Conservation (phyloP, 1,140 invertebrate species). For the Hyphantria cunea region DNA sequence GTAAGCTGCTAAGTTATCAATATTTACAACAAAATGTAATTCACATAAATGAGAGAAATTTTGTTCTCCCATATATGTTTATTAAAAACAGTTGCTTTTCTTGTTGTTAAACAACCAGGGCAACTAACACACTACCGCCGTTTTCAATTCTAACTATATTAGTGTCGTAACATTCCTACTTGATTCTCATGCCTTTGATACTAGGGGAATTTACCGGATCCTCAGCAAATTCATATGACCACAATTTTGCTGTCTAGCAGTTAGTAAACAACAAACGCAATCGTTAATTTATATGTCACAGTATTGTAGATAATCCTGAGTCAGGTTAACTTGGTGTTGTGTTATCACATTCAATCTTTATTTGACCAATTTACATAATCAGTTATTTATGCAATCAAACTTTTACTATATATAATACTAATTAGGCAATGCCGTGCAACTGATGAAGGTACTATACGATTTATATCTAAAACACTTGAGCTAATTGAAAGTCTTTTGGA, state of each 20-base stretch:
- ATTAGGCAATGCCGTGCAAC: constrained; percentile 14
- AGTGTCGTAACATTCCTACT: constrained; percentile 9
- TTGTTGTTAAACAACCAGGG: constrained; percentile 49
- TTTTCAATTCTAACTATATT: constrained; percentile 8
- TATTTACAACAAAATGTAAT: constrained; percentile 23
- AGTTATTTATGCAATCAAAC: no score
- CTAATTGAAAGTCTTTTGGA: no score
- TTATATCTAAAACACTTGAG: no score
- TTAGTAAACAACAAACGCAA: no score
- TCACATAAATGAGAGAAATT: constrained; percentile 28
- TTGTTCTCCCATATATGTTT: constrained; percentile 20
- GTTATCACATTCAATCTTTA: constrained; percentile 21
- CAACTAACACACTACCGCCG: constrained; percentile 33
- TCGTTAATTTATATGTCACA: no score
- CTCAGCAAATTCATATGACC: no score
- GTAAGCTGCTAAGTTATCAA: constrained; percentile 10
- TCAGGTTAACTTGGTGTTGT: constrained; percentile 1
- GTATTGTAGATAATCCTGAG: no score
- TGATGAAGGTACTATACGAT: no score
- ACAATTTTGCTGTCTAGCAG: no score
- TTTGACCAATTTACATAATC: constrained; percentile 30
- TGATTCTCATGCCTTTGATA: background rate
- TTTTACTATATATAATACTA: no score
- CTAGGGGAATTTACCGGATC: constrained; percentile 16
- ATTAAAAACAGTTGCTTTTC: constrained; percentile 39